Evolutionary conservation across 1,140 invertebrate genomes (phyloP), one percentile per base, ranked within the genome.

Genomic region (Calephelis virginiensis): DNA sequence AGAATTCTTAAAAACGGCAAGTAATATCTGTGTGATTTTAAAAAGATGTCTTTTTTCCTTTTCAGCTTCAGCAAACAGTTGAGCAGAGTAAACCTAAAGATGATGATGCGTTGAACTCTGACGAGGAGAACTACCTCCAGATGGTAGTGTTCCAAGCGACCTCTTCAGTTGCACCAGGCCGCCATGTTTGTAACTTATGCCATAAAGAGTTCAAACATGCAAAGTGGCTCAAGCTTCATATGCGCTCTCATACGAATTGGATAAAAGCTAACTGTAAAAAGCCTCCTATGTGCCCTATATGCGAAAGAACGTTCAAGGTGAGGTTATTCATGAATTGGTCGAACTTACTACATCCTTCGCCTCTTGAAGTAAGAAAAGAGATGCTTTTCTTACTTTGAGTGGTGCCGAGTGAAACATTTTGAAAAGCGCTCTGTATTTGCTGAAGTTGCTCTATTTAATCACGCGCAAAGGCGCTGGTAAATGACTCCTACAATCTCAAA

Each of bases 201-300:
- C 92, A 91, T 49, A 92, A 93, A 56, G 93, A 93, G 77, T 94
- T 94, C 72, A 92, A 93, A 61, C 92, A 93, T 66, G 90, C 92
- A 6, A 86, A 92, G 47, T 93, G 93, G 81, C 79, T 93, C 10
- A 93, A 93, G 63, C 88, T 91, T 61, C 93, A 94, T 68, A 93
- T 94, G 93, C 80, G 92, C 3, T 89, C 89, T 0, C 93, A 94
- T 71, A 85, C 91, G 6, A 94, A 94, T 75, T 94, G 93, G 93
- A 94, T 94, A 64, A 91, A 89, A 69, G 93, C 93, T 1, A 94
- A 94, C 65, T 94, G 93, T 75, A 94, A 94, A 80, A 93, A 93
- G 73, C 93, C 92, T 28, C 93, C 93, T 1, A 92, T 92, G 79
- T 94, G 93, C 74, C 85, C 90, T 17, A 92, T 93, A 50, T 94